phyloP scores from a whole-genome alignment of 2,797 vertebrate genomes.

The Scolopax rusticola region DNA sequence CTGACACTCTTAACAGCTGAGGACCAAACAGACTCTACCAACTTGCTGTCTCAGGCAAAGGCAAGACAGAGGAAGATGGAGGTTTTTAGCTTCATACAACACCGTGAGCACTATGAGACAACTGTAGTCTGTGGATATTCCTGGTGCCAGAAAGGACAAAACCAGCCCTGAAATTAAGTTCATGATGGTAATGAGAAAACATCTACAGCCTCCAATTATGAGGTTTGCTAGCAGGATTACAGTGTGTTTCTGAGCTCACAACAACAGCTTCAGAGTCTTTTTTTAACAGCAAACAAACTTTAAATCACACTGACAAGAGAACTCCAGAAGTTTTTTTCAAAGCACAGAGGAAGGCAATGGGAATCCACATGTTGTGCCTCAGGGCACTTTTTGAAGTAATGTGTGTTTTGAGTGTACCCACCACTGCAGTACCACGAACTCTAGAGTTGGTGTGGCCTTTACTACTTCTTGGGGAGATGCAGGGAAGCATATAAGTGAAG shows the following conservation, averaged over 20 bases:
- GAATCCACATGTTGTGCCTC: not conserved
- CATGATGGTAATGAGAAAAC: not conserved
- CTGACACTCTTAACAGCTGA: not conserved
- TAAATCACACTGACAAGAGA: not conserved
- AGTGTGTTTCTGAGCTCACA: not conserved
- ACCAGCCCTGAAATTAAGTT: not conserved
- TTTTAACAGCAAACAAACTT: not conserved
- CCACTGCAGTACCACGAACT: not conserved
- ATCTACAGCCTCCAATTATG: not conserved
- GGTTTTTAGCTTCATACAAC: not conserved
- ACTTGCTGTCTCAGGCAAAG: not conserved
- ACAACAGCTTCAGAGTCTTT: not conserved
- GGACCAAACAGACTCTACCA: not conserved
- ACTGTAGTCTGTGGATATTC: not conserved
- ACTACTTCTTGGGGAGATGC: not conserved
- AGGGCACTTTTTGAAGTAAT: not conserved
- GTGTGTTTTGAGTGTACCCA: not conserved
- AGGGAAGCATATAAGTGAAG: not conserved
- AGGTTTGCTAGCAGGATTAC: not conserved
- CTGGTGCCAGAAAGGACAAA: not conserved
- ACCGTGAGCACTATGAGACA: not conserved
- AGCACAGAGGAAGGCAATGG: not conserved
- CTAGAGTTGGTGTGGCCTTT: not conserved
- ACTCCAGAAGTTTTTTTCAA: not conserved
- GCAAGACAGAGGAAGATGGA: not conserved